phyloP scores from a whole-genome alignment of 2,797 vertebrate species.

The Pempheris klunzingeri region DNA sequence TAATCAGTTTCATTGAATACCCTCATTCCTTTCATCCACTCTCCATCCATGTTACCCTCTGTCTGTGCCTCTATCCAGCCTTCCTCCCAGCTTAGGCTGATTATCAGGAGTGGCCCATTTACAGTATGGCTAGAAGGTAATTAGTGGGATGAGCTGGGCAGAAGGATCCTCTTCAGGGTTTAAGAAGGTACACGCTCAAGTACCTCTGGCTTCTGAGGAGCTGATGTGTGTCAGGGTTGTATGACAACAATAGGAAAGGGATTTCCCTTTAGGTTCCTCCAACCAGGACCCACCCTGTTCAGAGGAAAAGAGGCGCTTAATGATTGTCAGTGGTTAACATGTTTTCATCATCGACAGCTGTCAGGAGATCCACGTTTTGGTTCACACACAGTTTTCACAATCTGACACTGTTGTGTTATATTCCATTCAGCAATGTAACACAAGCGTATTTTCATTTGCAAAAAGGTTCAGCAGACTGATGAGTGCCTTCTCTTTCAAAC shows the following conservation, averaged over 20 bases:
- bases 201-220: constrained; percentile 53
- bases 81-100: constrained; percentile 69
- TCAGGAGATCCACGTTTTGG: neutral
- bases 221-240: constrained; percentile 47
- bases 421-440: neutral
- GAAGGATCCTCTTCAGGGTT: constrained; percentile 73
- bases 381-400: neutral
- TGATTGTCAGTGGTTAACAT: constrained; percentile 9
- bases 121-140: constrained; percentile 79
- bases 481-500: neutral
- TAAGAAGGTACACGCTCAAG: constrained; percentile 58
- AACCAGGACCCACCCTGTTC: constrained; percentile 17
- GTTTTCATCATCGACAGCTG: neutral
- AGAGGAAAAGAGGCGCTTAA: constrained; percentile 6
- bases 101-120: constrained; percentile 82
- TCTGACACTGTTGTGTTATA: neutral
- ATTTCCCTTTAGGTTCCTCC: constrained; percentile 55
- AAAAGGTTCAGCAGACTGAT: neutral
- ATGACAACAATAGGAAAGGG: constrained; percentile 51
- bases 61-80: constrained; percentile 31
- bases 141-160: constrained; percentile 80
- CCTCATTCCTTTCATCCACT: constrained; percentile 47
- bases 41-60: constrained; percentile 51
- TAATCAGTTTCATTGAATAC: constrained; percentile 71
- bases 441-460: neutral